Conservation (phyloP, 2,113 vertebrate species). For the Lagopus muta region DNA sequence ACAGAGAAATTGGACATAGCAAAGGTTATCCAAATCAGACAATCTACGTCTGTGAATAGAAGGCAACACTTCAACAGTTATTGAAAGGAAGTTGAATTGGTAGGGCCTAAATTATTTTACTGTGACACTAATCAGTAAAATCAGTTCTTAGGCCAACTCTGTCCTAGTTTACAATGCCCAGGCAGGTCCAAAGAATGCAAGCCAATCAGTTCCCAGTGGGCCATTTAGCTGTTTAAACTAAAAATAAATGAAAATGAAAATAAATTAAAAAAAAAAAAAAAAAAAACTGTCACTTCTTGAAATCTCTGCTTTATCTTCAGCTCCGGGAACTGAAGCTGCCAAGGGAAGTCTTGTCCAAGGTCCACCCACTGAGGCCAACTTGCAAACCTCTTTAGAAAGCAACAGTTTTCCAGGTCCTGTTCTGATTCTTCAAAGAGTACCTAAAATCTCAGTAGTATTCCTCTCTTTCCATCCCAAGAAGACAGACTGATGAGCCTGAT, state of each 20-base stretch:
- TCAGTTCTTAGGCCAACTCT: background rate
- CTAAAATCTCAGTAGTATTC: background rate
- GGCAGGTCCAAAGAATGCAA: background rate
- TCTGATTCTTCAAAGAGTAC: background rate
- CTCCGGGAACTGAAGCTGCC: background rate
- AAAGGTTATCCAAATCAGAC: background rate
- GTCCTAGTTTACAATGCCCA: background rate
- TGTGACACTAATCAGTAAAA: background rate
- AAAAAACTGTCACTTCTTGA: background rate
- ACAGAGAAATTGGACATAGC: background rate
- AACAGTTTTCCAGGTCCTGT: background rate
- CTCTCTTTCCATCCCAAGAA: background rate
- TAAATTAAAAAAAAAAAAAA: background rate
- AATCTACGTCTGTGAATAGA: background rate
- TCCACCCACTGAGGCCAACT: background rate
- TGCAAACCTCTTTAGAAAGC: background rate
- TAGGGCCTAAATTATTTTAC: conserved; percentile 1
- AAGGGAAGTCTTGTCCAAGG: background rate
- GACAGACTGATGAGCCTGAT: background rate
- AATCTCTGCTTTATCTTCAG: conserved; percentile 1
- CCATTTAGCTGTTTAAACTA: background rate
- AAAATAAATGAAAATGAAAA: conserved; percentile 8
- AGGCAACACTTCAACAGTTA: conserved; percentile 15
- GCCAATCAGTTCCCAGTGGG: background rate
- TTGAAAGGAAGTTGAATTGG: conserved; percentile 29